Evolutionary conservation across 2,888 invertebrate species (phyloP).

Genomic region (Latrodectus elegans): DNA sequence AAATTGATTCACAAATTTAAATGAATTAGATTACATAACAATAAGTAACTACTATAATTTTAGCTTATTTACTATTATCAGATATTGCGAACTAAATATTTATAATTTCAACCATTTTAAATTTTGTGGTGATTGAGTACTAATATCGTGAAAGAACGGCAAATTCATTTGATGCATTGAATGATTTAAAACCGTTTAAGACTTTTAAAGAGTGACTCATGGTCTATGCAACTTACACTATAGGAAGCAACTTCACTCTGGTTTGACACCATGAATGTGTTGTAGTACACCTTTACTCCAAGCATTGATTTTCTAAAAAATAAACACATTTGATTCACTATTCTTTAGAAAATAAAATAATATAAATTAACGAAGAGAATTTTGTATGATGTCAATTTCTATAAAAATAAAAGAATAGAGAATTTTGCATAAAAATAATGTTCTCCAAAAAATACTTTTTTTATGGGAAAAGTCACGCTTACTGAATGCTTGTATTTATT

Average conservation of each 20-base stretch:
- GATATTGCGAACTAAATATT: not conserved
- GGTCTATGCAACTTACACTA: slow-evolving; percentile 38
- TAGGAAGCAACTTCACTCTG: slow-evolving; percentile 44
- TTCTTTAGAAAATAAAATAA: not conserved
- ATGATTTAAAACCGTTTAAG: not conserved
- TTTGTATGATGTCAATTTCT: too few species aligned
- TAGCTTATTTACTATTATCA: not conserved
- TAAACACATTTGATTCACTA: not conserved
- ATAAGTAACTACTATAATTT: not conserved
- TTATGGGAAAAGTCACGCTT: too few species aligned
- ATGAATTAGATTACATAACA: too few species aligned
- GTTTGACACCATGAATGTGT: slow-evolving; percentile 42
- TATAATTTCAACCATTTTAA: not conserved
- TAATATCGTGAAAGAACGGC: not conserved
- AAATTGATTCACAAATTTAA: too few species aligned
- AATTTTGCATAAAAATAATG: not conserved
- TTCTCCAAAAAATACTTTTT: not conserved
- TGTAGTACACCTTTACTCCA: slow-evolving; percentile 61
- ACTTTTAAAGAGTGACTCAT: not conserved
- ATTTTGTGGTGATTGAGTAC: not conserved
- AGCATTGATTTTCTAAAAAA: slow-evolving; percentile 54
- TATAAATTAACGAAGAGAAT: not conserved
- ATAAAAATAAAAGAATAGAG: not conserved
- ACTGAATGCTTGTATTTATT: too few species aligned
- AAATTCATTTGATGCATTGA: not conserved